Percentiles rank a stretch among this genome's conserved stretches.
phyloP scores from a whole-genome alignment of 2,113 vertebrate species.

The Phyllostomus hastatus region DNA sequence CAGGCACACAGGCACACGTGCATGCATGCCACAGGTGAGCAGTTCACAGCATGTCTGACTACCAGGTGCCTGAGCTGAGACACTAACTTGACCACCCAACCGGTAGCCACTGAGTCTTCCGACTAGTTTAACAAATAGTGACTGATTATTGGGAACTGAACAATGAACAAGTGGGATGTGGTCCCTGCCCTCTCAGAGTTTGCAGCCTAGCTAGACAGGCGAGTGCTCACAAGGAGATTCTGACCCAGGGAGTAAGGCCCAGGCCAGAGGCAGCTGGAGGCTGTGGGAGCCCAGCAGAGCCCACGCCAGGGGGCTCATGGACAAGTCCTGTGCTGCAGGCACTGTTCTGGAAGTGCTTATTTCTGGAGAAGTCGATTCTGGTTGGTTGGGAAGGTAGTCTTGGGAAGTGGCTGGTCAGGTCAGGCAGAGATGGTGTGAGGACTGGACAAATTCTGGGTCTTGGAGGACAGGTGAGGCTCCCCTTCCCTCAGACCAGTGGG shows the following conservation, averaged over 20 bases:
- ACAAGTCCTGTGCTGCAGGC: background rate
- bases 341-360: background rate
- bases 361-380: background rate
- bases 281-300: background rate
- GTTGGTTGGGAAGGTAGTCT: background rate
- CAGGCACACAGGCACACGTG: no score
- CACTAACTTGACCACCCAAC: background rate
- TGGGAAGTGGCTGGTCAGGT: background rate
- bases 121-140: background rate
- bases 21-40: background rate
- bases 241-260: background rate
- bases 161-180: background rate
- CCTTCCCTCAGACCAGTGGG: background rate
- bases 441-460: background rate
- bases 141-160: background rate
- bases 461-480: background rate
- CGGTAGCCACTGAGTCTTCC: background rate
- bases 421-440: background rate
- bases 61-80: background rate
- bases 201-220: background rate
- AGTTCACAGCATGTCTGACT: background rate
- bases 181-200: background rate
- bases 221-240: background rate
- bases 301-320: background rate
- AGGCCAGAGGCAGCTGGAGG: background rate